Base-by-base conservation (phyloP, 2,888 invertebrate genomes). In the Deladenus siricidicola region DNA sequence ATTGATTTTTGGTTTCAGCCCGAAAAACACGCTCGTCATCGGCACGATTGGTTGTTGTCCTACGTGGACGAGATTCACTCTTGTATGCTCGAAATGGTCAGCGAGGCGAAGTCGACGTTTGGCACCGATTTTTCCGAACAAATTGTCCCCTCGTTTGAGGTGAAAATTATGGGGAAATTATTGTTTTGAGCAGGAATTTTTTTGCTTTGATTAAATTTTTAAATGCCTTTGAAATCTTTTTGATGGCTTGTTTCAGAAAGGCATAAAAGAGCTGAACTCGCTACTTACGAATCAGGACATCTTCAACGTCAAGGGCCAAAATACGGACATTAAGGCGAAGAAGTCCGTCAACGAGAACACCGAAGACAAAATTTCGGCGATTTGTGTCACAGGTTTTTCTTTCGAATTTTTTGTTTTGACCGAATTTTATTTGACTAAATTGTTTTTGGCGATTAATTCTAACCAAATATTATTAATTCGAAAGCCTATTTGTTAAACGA, bases 71-170 rank as follows among this genome's bases (percentile, higher is more conserved):
- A 67, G 4, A 34, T 69, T 17, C 63, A 70, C 29, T 61, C 63
- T 4, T 28, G 48, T 30, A 70, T 69, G 63, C 56, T 57, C 14
- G 62, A 69, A 17, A 56, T 70, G 2, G 54, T 70, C 6, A 62
- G 70, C 26, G 70, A 72, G 10, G 58, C 69, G 2, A 47, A 30
- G 23, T 29, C 29, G 17, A 70, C 60, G 6, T 67, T 67, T 43
- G 68, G 70, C 6, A 24, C 55, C 3, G 47, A 58, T n/a, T 67
- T 68, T 44, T 34, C 64, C 17, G 26, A 48, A 4, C 45, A 63
- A 48, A 53, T 67, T 43, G 60, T 70, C 10, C 67, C 68, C 8
- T 60, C 70, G 23, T 65, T 68, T 23, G 69, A 72, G 34, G 70
- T 65, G 14, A n/a, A n/a, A 42, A n/a, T 14, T 14, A 14, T n/a